Evolutionary conservation across 2,113 vertebrate genomes (phyloP).

Genomic region (Semnornis frantzii): DNA sequence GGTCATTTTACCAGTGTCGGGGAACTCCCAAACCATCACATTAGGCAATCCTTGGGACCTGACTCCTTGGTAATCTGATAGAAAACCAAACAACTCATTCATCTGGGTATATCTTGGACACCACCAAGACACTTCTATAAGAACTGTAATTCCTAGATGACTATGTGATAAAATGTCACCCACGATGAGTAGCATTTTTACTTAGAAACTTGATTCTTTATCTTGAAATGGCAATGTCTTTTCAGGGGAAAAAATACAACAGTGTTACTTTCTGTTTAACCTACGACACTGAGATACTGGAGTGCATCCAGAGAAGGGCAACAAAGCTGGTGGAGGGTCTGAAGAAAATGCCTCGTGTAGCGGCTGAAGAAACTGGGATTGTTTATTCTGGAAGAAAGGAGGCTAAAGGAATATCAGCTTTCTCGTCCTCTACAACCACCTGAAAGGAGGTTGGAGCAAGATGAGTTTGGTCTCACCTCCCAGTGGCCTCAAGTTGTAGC

Average conservation of each 20-base stretch:
- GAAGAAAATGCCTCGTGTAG: too few relatives aligned
- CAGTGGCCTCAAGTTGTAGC: too few relatives aligned
- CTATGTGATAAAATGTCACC: background rate
- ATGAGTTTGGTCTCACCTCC: too few relatives aligned
- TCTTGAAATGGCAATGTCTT: background rate
- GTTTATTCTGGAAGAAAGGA: too few relatives aligned
- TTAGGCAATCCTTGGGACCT: background rate
- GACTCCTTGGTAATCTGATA: background rate
- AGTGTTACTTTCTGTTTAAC: background rate
- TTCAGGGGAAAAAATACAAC: background rate
- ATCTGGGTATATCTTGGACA: background rate
- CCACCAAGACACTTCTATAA: background rate
- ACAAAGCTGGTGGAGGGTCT: too few relatives aligned
- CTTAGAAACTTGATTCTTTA: background rate
- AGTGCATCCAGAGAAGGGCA: too few relatives aligned
- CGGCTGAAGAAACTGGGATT: too few relatives aligned
- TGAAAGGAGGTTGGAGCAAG: too few relatives aligned
- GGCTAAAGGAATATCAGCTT: too few relatives aligned
- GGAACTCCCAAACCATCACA: too few relatives aligned
- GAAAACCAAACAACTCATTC: background rate
- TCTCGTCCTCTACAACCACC: too few relatives aligned
- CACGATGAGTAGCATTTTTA: background rate
- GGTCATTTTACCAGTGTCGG: too few relatives aligned
- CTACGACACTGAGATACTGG: background rate
- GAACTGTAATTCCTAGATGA: background rate